Conservation (phyloP, 1,140 invertebrate genomes). For the Dufourea novaeangliae region DNA sequence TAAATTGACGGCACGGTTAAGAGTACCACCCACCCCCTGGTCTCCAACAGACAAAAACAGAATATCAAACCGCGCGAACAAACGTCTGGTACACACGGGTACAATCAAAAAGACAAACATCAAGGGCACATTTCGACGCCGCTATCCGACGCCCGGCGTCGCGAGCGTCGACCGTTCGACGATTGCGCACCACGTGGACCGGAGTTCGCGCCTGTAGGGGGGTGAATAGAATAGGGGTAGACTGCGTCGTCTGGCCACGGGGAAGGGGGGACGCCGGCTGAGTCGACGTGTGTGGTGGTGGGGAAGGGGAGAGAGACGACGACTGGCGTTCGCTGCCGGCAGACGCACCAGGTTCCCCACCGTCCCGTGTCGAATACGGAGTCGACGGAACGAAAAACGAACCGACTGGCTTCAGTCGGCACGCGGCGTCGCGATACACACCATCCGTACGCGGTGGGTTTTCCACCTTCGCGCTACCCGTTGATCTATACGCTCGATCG, state of each 20-base stretch:
- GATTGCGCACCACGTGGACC: conserved; percentile 72
- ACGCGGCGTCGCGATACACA: conserved; percentile 73
- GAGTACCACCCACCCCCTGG: too few species aligned
- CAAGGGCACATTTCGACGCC: not conserved
- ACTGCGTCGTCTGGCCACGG: conserved; percentile 29
- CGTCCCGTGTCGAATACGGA: conserved; percentile 34
- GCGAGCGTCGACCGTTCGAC: conserved; percentile 43
- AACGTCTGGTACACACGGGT: not conserved
- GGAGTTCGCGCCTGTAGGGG: conserved; percentile 51
- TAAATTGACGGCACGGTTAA: too few species aligned
- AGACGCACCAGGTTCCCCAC: conserved; percentile 57
- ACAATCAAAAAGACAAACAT: conserved; percentile 36
- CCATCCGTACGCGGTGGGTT: conserved; percentile 28
- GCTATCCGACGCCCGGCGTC: conserved; percentile 29
- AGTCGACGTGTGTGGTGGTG: too few species aligned
- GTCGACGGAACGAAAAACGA: conserved; percentile 42
- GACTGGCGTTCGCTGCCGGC: conserved; percentile 23
- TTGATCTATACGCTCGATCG: not conserved
- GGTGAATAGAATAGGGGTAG: conserved; percentile 26
- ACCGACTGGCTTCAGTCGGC: conserved; percentile 72
- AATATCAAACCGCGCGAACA: not conserved
- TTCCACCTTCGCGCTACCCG: not conserved
- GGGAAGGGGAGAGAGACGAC: too few species aligned
- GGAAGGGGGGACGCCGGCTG: not conserved
- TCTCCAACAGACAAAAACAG: not conserved